These are phyloP conservation scores for Orius insidiosus DNA, from an alignment of 1,140 invertebrate species.

Conservation along the genomic window DNA sequence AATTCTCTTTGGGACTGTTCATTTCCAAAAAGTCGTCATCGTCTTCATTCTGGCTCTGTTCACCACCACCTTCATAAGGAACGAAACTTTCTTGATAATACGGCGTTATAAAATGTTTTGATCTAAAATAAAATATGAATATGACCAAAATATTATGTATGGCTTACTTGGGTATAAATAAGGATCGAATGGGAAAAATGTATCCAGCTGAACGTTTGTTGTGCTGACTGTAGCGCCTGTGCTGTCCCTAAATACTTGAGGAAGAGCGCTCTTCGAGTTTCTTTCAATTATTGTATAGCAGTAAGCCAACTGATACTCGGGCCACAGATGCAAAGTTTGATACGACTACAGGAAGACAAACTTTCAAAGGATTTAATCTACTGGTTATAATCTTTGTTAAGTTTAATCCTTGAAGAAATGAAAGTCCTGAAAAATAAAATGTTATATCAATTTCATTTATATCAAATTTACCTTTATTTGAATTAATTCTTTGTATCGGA, in stretches of 20 bases:
- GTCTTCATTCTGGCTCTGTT: too few relatives aligned
- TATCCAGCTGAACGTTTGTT: conserved; percentile 34
- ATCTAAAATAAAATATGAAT: too few relatives aligned
- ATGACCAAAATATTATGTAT: too few relatives aligned
- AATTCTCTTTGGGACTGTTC: too few relatives aligned
- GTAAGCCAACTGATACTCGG: conserved; percentile 75
- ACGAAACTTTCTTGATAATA: too few relatives aligned
- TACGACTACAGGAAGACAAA: conserved; percentile 56
- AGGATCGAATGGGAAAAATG: conserved; percentile 69
- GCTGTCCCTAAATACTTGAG: conserved; percentile 29
- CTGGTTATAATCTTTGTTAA: conserved; percentile 66
- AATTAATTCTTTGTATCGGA: conserved; percentile 68
- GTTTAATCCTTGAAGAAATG: conserved; percentile 62
- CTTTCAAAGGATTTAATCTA: conserved; percentile 66
- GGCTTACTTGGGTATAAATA: conserved; percentile 44
- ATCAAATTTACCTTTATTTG: conserved; percentile 55
- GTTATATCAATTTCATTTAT: too few relatives aligned
- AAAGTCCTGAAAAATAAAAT: conserved; percentile 47
- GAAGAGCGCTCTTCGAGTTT: conserved; percentile 41
- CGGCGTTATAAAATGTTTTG: too few relatives aligned
- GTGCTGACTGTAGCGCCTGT: conserved; percentile 25
- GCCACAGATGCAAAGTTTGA: conserved; percentile 71
- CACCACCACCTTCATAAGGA: too few relatives aligned
- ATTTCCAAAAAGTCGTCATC: too few relatives aligned
- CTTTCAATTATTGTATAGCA: conserved; percentile 79